These are phyloP conservation scores for Grapholita molesta DNA, from an alignment of 1,140 invertebrate species.

Conservation along the genomic window DNA sequence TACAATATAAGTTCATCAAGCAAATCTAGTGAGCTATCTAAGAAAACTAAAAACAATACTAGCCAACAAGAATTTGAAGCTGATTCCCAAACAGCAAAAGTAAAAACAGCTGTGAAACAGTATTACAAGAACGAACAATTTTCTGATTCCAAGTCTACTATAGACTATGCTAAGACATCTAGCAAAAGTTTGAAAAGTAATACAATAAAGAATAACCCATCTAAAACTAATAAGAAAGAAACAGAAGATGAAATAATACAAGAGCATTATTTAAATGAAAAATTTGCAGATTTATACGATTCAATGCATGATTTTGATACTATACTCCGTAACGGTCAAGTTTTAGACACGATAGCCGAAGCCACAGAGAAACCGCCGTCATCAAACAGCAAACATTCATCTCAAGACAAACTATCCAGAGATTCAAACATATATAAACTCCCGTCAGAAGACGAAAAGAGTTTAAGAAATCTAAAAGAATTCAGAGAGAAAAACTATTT, in stretches of 20 bases:
- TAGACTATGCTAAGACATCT: constrained; percentile 14
- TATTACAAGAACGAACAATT: constrained; percentile 7
- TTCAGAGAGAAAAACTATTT: constrained; percentile 66
- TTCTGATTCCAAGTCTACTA: constrained; percentile 8
- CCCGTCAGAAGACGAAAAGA: constrained; percentile 36
- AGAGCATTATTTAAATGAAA: constrained; percentile 62
- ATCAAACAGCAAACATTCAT: constrained; percentile 18
- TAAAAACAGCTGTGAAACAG: neutral
- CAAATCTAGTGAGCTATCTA: neutral
- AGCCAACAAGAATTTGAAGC: neutral
- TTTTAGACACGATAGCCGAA: constrained; percentile 56
- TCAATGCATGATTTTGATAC: constrained; percentile 33
- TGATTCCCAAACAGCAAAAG: neutral
- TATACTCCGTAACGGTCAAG: constrained; percentile 32
- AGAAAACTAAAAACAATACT: neutral
- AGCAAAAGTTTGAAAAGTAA: neutral
- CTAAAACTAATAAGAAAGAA: neutral
- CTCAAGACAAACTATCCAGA: constrained; percentile 22
- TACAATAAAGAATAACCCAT: neutral
- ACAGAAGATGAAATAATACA: constrained; percentile 28
- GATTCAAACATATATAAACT: constrained; percentile 32
- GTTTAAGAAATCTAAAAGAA: constrained; percentile 49
- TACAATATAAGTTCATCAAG: neutral
- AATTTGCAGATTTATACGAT: constrained; percentile 44
- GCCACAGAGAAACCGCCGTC: constrained; percentile 33